Evolutionary conservation across 2,888 invertebrate species (phyloP).

Genomic region (Cheilosia impressa): DNA sequence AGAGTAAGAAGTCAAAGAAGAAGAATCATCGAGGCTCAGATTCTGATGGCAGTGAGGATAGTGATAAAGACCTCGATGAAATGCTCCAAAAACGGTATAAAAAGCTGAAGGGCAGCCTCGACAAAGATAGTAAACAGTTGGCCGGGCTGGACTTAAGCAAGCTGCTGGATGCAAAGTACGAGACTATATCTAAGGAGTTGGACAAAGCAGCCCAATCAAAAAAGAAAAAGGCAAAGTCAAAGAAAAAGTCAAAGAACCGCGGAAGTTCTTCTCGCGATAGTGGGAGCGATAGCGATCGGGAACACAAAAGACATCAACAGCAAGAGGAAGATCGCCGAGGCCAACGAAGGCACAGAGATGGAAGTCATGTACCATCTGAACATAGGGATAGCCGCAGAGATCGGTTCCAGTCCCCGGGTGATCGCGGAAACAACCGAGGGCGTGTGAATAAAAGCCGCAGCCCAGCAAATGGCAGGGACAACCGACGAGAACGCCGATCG

Average conservation of each 20-base stretch:
- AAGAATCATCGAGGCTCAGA: conserved; percentile 70
- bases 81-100: conserved; percentile 89
- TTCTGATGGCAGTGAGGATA: conserved; percentile 49
- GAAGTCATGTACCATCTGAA: conserved; percentile 28
- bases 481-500: not conserved
- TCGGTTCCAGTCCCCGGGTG: not conserved
- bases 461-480: not conserved
- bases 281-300: conserved; percentile 60
- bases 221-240: conserved; percentile 75
- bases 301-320: not conserved
- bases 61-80: conserved; percentile 86
- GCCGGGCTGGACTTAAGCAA: conserved; percentile 80
- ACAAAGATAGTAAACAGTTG: conserved; percentile 77
- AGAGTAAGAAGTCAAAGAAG: conserved; percentile 78
- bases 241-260: conserved; percentile 46
- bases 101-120: conserved; percentile 85
- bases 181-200: conserved; percentile 82
- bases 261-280: conserved; percentile 58
- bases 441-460: not conserved
- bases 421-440: not conserved
- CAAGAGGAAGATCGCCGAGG: conserved; percentile 30
- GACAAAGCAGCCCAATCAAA: conserved; percentile 80
- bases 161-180: conserved; percentile 82
- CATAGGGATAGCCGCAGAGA: conserved; percentile 11
- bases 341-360: not conserved